These are phyloP conservation scores for Peromyscus californicus DNA, from an alignment of 2,113 vertebrate genomes.

Conservation along the genomic window DNA sequence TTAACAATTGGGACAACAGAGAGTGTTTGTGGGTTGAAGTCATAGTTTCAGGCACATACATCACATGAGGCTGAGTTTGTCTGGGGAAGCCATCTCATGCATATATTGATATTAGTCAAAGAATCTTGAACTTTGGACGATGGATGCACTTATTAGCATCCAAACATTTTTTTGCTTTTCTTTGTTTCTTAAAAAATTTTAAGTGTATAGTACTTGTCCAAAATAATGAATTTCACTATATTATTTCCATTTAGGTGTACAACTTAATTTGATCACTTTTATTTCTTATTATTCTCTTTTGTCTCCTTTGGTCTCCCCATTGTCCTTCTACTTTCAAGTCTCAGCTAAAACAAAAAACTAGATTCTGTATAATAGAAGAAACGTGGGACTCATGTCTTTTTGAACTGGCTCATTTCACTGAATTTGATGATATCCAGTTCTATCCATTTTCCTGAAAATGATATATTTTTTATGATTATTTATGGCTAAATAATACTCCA, in stretches of 20 bases:
- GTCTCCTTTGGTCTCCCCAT: too few relatives aligned
- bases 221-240: not conserved
- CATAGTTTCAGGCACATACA: not conserved
- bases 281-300: not conserved
- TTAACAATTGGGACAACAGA: not conserved
- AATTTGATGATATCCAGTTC: not conserved
- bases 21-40: not conserved
- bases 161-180: not conserved
- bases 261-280: not conserved
- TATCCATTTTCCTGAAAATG: not conserved
- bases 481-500: not conserved
- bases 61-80: not conserved
- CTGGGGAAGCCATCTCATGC: not conserved
- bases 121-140: not conserved
- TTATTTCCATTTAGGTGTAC: not conserved
- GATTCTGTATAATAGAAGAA: not conserved
- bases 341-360: not conserved
- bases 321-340: not conserved
- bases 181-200: not conserved
- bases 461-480: not conserved
- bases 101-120: not conserved
- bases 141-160: not conserved
- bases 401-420: not conserved
- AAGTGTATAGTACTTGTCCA: not conserved
- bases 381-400: not conserved